These are phyloP conservation scores for Chironomus riparius DNA, from an alignment of 2,888 invertebrate genomes.

Conservation along the genomic window DNA sequence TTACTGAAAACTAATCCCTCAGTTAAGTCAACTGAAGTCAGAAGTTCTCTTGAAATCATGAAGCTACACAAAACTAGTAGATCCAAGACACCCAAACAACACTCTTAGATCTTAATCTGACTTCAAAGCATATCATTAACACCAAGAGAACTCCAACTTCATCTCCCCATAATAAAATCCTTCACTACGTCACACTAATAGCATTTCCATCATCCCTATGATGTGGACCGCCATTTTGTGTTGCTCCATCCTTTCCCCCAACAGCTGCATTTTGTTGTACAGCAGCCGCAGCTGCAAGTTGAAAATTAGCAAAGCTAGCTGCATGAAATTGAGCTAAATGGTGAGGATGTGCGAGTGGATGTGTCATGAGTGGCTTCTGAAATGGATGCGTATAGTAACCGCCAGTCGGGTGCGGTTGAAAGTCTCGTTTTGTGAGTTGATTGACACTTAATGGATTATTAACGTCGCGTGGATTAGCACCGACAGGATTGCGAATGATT, in stretches of 20 bases:
- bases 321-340: slow-evolving; percentile 30
- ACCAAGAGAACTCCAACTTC: neutral
- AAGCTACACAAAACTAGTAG: no score
- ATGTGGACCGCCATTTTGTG: slow-evolving; percentile 1
- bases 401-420: slow-evolving; percentile 21
- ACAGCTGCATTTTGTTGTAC: slow-evolving; percentile 27
- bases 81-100: no score
- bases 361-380: slow-evolving; percentile 30
- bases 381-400: neutral
- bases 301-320: slow-evolving; percentile 9
- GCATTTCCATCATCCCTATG: slow-evolving; percentile 36
- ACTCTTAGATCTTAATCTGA: no score
- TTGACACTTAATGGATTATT: slow-evolving; percentile 89
- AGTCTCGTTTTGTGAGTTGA: slow-evolving; percentile 64
- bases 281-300: slow-evolving; percentile 28
- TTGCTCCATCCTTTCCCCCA: slow-evolving; percentile 12
- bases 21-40: no score
- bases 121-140: no score
- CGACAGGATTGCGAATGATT: slow-evolving; percentile 63
- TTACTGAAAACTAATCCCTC: no score
- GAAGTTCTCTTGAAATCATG: neutral
- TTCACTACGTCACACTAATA: slow-evolving; percentile 41
- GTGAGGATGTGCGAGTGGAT: slow-evolving; percentile 29
- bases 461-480: slow-evolving; percentile 83
- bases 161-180: no score